Percentiles rank a stretch among this genome's conserved stretches.
Conservation (phyloP, 2,888 invertebrate species). For the Luperina testacea region DNA sequence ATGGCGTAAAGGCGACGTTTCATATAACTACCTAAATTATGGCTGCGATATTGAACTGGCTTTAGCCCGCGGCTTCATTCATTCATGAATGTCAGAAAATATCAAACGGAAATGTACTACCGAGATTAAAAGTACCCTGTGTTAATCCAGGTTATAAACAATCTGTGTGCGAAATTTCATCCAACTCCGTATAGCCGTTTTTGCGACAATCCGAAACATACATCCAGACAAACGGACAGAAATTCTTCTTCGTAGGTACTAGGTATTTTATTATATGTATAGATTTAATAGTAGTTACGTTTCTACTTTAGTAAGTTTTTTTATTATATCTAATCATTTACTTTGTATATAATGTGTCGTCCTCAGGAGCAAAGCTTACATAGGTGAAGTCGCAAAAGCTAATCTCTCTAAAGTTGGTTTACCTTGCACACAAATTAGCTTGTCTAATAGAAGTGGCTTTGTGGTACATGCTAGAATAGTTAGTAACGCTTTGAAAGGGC, state of each 20-base stretch:
- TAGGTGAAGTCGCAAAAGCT: constrained; percentile 10
- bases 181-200: background rate
- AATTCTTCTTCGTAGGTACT: background rate
- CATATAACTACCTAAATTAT: background rate
- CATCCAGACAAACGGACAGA: background rate
- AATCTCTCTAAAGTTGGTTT: constrained; percentile 30
- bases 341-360: background rate
- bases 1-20: background rate
- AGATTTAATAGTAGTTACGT: background rate
- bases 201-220: background rate
- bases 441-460: constrained; percentile 29
- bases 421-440: constrained; percentile 37
- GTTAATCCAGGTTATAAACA: background rate
- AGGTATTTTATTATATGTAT: background rate
- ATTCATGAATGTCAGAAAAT: background rate
- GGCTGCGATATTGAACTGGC: background rate
- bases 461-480: constrained; percentile 14
- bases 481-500: constrained; percentile 5
- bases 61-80: background rate
- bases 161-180: background rate
- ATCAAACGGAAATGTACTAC: background rate
- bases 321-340: background rate
- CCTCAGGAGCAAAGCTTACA: constrained; percentile 1
- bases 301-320: background rate
- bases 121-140: background rate